These are phyloP conservation scores for Chromis chromis DNA, from an alignment of 2,797 vertebrate species.

Conservation along the genomic window DNA sequence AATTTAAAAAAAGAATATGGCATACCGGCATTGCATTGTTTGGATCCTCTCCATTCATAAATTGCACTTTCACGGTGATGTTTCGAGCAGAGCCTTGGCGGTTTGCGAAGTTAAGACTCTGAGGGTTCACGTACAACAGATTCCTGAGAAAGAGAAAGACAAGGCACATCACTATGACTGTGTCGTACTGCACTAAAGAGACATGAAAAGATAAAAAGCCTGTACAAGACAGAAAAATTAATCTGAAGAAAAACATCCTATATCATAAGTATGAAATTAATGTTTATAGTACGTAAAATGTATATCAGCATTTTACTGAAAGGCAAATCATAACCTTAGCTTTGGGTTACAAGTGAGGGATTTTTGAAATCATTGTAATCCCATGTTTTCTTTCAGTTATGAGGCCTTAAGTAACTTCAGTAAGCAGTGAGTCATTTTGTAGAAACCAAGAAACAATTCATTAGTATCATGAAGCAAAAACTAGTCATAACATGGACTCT, in stretches of 20 bases:
- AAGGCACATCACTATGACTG: not conserved
- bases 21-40: slow-evolving; percentile 97
- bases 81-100: slow-evolving; percentile 98
- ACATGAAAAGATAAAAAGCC: not conserved
- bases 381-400: too few relatives aligned
- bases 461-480: too few relatives aligned
- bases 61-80: slow-evolving; percentile 99
- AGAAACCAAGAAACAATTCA: too few relatives aligned
- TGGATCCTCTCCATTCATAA: slow-evolving; percentile 97
- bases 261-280: not conserved
- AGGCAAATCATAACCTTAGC: too few relatives aligned
- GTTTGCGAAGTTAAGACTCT: slow-evolving; percentile 99
- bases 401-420: too few relatives aligned
- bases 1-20: too few relatives aligned
- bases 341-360: not conserved
- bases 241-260: too few relatives aligned
- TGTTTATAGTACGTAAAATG: too few relatives aligned
- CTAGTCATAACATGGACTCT: not conserved
- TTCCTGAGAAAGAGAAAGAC: slow-evolving; percentile 85
- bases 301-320: too few relatives aligned
- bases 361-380: not conserved
- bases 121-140: slow-evolving; percentile 95
- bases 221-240: not conserved
- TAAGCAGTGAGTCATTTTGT: too few relatives aligned
- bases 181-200: not conserved